phyloP scores from a whole-genome alignment of 2,888 invertebrate species.

The Sinopyrophorus schimmeli region DNA sequence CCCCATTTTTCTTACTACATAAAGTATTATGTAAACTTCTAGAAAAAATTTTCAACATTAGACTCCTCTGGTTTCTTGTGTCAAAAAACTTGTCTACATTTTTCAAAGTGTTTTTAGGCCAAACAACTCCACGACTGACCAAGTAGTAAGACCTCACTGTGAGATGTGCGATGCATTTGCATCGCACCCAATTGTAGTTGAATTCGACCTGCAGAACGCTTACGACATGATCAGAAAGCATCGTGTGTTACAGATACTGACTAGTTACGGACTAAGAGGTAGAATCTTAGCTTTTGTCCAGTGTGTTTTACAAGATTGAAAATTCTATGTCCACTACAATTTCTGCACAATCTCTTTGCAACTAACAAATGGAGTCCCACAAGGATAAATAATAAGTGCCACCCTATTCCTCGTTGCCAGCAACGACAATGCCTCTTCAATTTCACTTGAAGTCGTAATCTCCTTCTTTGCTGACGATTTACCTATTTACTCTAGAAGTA shows the following conservation, averaged over 20 bases:
- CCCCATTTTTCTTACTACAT: conserved; percentile 1
- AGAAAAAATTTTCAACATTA: conserved; percentile 1
- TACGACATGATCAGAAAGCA: not conserved
- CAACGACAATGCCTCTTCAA: conserved; percentile 17
- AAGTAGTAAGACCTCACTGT: not conserved
- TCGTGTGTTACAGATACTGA: not conserved
- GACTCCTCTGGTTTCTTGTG: not conserved
- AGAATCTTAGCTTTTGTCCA: not conserved
- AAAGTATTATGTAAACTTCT: conserved; percentile 1
- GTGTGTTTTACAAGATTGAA: conserved; percentile 10
- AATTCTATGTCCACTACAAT: conserved; percentile 16
- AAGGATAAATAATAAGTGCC: conserved; percentile 31
- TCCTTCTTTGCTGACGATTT: conserved; percentile 32
- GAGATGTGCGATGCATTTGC: not conserved
- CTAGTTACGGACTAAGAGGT: not conserved
- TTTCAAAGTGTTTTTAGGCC: not conserved
- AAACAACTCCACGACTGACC: not conserved
- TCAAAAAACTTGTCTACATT: not conserved
- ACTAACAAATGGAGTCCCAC: conserved; percentile 29
- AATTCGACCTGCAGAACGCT: not conserved
- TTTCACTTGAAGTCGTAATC: conserved; percentile 12
- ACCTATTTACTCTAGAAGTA: conserved; percentile 16
- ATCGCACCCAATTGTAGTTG: not conserved
- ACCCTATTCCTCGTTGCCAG: conserved; percentile 33
- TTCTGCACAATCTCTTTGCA: not conserved